Evolutionary conservation across 2,888 invertebrate genomes (phyloP), one percentile per base, ranked within the genome.

Genomic region (Oegoconia quadripuncta): DNA sequence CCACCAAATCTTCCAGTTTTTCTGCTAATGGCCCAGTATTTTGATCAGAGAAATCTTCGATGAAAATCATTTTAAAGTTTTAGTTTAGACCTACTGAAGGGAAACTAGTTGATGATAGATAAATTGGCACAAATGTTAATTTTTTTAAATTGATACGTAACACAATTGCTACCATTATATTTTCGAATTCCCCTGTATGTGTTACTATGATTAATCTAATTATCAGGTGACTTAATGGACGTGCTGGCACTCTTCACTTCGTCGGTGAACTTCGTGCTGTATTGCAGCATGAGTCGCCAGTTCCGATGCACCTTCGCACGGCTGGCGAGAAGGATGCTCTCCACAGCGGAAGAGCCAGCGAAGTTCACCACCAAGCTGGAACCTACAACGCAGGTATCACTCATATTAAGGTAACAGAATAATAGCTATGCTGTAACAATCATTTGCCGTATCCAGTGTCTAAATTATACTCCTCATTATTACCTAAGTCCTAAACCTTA

Each of bases 221-320:
- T 39, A 28, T 1, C 86, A 92, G 92, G 92, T 63, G 97, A 97
- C 61, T 77, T 97, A 28, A 93, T 96, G 92, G 97, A 97, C 75
- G 92, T 97, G 49, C 82, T 96, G 61, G 97, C 97, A 0, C 88
- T 97, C 51, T 92, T 95, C 61, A 97, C 97, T 70, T 95, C 96
- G 9, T 94, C 96, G 23, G 95, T 97, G 46, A 97, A 97, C 83
- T 97, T 97, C 83, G 95, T 97, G 49, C 64, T 86, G 34, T 97
- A 97, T 88, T 97, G 97, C 84, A 92, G 95, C 50, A 97, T 97
- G 97, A 96, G 96, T 49, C 89, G 94, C 14, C 97, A 97, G 83
- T 97, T 97, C 77, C 90, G 97, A 3, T 91, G 90, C 48, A 94
- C 94, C 0, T 95, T 95, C 71, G 91, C 91, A 14, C 86, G 92